Percentiles rank a stretch among this genome's conserved stretches.
These are phyloP conservation scores for Cnemophilus loriae DNA, from an alignment of 2,113 vertebrate genomes.

Conservation along the genomic window DNA sequence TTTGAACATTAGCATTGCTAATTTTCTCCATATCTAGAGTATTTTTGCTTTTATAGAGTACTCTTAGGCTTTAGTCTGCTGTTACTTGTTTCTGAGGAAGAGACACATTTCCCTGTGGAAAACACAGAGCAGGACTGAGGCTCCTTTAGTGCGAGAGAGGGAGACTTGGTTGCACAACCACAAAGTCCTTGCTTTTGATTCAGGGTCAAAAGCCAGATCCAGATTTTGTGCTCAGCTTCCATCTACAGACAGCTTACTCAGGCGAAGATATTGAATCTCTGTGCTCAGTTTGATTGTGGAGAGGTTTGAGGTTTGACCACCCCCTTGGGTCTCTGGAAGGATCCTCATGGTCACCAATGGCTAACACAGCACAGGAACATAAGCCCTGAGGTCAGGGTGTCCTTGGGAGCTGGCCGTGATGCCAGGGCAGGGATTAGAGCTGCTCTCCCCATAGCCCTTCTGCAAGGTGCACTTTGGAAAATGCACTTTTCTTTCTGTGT, in stretches of 20 bases:
- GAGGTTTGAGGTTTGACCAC: background rate
- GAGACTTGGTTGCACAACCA: background rate
- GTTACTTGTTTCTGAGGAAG: background rate
- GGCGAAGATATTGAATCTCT: background rate
- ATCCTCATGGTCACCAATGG: fast-evolving
- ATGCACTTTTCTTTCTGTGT: background rate
- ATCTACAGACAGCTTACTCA: background rate
- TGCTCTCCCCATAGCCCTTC: background rate
- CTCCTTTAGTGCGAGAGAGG: background rate
- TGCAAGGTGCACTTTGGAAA: background rate
- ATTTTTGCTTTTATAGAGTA: background rate
- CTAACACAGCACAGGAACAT: fast-evolving
- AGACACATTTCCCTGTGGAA: background rate
- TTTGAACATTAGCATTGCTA: background rate
- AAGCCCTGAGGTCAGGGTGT: background rate
- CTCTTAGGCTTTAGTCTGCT: background rate
- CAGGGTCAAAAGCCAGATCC: background rate
- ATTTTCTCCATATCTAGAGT: background rate
- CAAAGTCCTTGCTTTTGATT: background rate
- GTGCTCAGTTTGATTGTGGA: background rate
- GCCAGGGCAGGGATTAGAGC: background rate
- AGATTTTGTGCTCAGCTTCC: background rate
- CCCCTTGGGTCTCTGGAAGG: background rate
- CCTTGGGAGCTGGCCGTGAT: background rate
- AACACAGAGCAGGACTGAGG: fast-evolving